Evolutionary conservation across 2,113 vertebrate species (phyloP).

Genomic region (Raja brachyura): DNA sequence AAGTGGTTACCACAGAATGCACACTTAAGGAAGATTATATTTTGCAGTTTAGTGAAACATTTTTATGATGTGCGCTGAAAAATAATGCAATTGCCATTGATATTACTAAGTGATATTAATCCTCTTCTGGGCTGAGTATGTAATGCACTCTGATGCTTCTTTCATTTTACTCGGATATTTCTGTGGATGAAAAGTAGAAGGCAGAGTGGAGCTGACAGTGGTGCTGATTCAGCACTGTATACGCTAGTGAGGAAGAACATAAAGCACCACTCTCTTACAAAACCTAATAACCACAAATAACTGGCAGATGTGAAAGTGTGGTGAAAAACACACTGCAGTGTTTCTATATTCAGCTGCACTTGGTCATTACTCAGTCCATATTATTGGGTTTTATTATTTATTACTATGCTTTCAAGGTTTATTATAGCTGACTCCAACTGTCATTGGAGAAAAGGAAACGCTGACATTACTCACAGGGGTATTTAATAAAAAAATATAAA

Average conservation of each 20-base stretch:
- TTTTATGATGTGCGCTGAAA: neutral
- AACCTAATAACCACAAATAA: constrained; percentile 56
- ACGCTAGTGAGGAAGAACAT: constrained; percentile 59
- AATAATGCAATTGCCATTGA: neutral
- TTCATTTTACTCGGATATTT: constrained; percentile 47
- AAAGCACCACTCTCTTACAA: constrained; percentile 52
- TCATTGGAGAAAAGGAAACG: neutral
- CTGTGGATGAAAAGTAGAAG: constrained; percentile 43
- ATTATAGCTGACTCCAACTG: neutral
- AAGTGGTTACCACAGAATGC: neutral
- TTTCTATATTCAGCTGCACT: neutral
- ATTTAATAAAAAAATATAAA: neutral
- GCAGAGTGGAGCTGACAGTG: constrained; percentile 50
- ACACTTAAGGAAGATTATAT: neutral
- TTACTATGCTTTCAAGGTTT: neutral
- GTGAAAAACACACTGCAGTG: neutral
- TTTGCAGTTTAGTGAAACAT: neutral
- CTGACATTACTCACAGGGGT: neutral
- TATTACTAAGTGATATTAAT: neutral
- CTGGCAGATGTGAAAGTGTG: neutral
- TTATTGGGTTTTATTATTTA: neutral
- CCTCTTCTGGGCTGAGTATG: constrained; percentile 43
- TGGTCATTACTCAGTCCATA: neutral
- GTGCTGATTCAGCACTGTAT: constrained; percentile 51
- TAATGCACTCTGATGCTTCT: constrained; percentile 42